phyloP scores from a whole-genome alignment of 1,140 invertebrate species.

The Drosophila hydei region DNA sequence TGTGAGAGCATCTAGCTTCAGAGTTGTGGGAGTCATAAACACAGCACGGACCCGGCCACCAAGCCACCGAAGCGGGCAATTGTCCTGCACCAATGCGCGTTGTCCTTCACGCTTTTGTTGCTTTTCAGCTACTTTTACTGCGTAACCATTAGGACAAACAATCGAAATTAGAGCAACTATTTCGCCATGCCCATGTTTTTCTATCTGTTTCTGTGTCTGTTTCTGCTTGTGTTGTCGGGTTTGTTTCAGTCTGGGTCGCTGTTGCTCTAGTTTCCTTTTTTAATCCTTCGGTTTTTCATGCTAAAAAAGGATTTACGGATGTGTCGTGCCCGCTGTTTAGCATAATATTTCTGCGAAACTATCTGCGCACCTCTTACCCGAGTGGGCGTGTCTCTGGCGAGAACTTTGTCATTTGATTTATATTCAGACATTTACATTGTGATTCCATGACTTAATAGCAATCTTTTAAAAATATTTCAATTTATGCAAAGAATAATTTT shows the following conservation, averaged over 20 bases:
- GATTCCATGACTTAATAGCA: no score
- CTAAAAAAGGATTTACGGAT: slow-evolving; percentile 80
- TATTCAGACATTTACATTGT: slow-evolving; percentile 11
- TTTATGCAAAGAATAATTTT: no score
- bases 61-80: slow-evolving; percentile 27
- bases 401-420: slow-evolving; percentile 44
- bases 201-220: slow-evolving; percentile 13
- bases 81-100: slow-evolving; percentile 52
- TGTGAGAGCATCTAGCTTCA: background rate
- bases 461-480: no score
- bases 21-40: slow-evolving; percentile 21
- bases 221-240: slow-evolving; percentile 8
- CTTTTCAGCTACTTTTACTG: slow-evolving; percentile 68
- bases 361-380: background rate
- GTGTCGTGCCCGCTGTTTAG: slow-evolving; percentile 51
- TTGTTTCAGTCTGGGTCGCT: slow-evolving; percentile 15
- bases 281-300: slow-evolving; percentile 79
- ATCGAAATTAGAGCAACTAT: slow-evolving; percentile 80
- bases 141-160: slow-evolving; percentile 68
- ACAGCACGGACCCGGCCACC: slow-evolving; percentile 6
- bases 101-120: slow-evolving; percentile 74
- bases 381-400: slow-evolving; percentile 41
- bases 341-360: slow-evolving; percentile 66
- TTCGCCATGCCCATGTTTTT: slow-evolving; percentile 29
- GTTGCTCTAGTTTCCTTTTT: slow-evolving; percentile 80